Evolutionary conservation across 2,797 vertebrate species (phyloP), one percentile per base, ranked within the genome.

Genomic region (Hephaestus fuliginosus): DNA sequence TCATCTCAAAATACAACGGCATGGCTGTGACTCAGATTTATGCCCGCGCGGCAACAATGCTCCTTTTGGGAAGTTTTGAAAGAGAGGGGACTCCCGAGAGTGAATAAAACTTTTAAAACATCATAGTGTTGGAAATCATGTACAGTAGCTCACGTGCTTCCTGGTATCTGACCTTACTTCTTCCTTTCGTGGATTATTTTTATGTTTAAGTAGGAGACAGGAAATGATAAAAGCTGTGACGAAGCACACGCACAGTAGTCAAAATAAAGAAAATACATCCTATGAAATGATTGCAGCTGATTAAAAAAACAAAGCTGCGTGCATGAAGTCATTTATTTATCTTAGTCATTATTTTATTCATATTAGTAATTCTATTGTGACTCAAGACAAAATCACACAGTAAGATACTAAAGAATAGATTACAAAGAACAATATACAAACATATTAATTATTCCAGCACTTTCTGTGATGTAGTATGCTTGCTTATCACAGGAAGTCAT

Each of bases 31-130:
- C 57, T 60, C 55, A 78, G 10, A 46, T 69, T 43, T 13, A 2
- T 46, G 13, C 62, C 22, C 4, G 7, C 14, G 15, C 8, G 4
- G 36, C 12, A 9, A 61, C 0, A 1, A 2, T 2, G 12, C 5
- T 81, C 44, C 60, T 57, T 65, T 67, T 61, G 74, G 84, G 81
- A 86, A 85, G 44, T 74, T 70, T 22, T 57, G 13, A 63, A 55
- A 49, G 9, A 7, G 68, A 67, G 60, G 78, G 60, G 57, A 68
- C 28, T 86, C 39, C 85, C 63, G n/a, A 0, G 0, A 52, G 30
- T 6, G 25, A 74, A 11, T 58, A 57, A 7, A 58, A 20, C 22
- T 30, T 14, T 8, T 28, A 10, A 11, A 73, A 74, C 49, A 43
- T 4, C 8, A 22, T 48, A 4, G 8, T 18, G 12, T 33, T 41